Conservation (phyloP, 2,888 invertebrate genomes). For the Halictus ligatus region DNA sequence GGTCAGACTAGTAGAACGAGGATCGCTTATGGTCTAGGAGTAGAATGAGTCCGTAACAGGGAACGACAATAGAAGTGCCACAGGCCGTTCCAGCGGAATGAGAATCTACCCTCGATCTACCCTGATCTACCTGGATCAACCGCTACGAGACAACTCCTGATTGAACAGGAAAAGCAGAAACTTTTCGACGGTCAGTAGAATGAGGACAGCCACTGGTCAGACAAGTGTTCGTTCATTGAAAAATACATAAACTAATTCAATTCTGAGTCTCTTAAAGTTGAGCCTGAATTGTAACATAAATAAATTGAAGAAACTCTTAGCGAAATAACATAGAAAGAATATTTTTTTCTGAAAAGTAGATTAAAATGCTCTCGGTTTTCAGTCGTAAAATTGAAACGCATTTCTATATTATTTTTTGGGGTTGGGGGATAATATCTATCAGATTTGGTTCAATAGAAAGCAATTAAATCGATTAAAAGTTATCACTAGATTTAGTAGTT, state of each 20-base stretch:
- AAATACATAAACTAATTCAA: background rate
- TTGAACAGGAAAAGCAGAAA: background rate
- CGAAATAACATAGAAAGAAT: no score
- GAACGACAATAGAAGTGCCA: background rate
- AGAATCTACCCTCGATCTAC: background rate
- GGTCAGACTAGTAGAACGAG: constrained; percentile 13
- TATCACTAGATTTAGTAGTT: no score
- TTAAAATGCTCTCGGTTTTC: no score
- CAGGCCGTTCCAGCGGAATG: background rate
- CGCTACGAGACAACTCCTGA: background rate
- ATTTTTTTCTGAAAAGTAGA: no score
- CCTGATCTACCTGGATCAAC: background rate
- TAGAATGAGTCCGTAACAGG: background rate
- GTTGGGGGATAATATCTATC: no score
- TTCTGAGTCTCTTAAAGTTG: background rate
- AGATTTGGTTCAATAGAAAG: no score
- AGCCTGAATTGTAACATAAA: background rate
- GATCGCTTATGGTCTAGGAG: background rate
- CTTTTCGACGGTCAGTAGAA: background rate
- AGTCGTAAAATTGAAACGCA: no score
- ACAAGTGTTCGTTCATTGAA: background rate
- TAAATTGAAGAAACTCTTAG: no score
- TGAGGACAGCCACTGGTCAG: background rate
- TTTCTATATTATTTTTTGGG: no score
- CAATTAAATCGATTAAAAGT: no score